Base-by-base conservation (phyloP, 2,113 vertebrate genomes). In the Notarius quadriscutis region DNA sequence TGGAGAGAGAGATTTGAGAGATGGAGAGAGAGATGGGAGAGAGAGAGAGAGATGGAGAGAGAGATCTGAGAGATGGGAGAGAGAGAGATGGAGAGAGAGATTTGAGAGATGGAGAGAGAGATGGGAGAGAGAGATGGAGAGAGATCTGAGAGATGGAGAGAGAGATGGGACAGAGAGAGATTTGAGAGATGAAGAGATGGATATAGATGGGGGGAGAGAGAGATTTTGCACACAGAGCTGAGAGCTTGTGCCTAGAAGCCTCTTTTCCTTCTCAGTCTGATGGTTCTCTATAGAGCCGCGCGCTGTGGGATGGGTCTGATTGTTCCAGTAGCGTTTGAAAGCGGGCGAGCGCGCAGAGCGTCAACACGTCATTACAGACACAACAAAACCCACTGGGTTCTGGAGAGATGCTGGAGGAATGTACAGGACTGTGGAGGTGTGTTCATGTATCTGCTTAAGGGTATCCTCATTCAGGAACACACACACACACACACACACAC, bases 251-350 rank as follows among this genome's bases (percentile, higher is more conserved):
- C 87, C 72, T 88, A 22, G 78, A 80, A 58, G 78, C 17, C 58
- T 34, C 50, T 55, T 27, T 55, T 78, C 85, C 94, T 94, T 95
- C 95, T 95, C 95, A 95, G 94, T 96, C 95, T 93, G 94, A 94
- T 96, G 96, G 92, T 88, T 94, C 92, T 95, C 92, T 94, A 93
- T 92, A 94, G 91, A 95, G 94, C 92, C 94, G 95, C 95, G 95
- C 95, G 77, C 14, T 80, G 7, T 80, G n/a, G 2, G 25, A 11
- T 7, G 78, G 78, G 50, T n/a, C 74, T 5, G 74, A 51, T n/a
- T 48, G 17, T 77, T 77, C 48, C 48, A n/a, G 22, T 41, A 50
- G 20, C 71, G 22, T 77, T 50, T 51, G 11, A n/a, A 78, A 14
- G 50, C 12, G 18, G 25, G 22, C 51, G 50, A 2, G 4, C 50